These are phyloP conservation scores for Oryzias celebensis DNA, from an alignment of 2,113 vertebrate species.

Conservation along the genomic window DNA sequence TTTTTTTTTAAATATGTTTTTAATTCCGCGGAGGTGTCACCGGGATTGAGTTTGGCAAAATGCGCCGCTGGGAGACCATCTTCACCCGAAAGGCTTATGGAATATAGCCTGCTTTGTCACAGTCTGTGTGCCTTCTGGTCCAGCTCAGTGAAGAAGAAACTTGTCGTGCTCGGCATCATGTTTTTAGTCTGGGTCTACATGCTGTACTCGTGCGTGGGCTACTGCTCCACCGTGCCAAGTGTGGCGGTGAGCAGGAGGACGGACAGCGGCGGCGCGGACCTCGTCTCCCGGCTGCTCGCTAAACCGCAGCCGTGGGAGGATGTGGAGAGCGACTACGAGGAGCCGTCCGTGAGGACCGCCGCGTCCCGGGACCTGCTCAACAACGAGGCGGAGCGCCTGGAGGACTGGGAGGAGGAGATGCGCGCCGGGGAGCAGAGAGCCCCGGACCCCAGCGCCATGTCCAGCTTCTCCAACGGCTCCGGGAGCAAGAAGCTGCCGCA, in stretches of 20 bases:
- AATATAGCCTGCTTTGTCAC: slow-evolving; percentile 84
- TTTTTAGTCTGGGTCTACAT: slow-evolving; percentile 91
- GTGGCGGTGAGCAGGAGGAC: slow-evolving; percentile 67
- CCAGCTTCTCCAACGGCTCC: slow-evolving; percentile 89
- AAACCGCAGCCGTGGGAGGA: slow-evolving; percentile 77
- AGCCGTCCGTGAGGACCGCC: slow-evolving; percentile 63
- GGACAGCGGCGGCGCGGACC: slow-evolving; percentile 58
- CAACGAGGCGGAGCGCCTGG: slow-evolving; percentile 64
- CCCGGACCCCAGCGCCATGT: slow-evolving; percentile 81
- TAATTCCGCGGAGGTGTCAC: slow-evolving; percentile 55
- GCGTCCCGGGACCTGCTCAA: slow-evolving; percentile 74
- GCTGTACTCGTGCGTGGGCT: slow-evolving; percentile 92
- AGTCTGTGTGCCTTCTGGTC: slow-evolving; percentile 77
- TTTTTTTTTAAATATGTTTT: slow-evolving; percentile 39
- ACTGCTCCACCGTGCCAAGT: slow-evolving; percentile 83
- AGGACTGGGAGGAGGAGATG: slow-evolving; percentile 66
- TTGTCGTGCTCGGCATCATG: slow-evolving; percentile 88
- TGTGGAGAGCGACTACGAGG: slow-evolving; percentile 76
- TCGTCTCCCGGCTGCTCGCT: slow-evolving; percentile 74
- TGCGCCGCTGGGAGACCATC: slow-evolving; percentile 76
- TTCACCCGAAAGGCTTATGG: slow-evolving; percentile 80
- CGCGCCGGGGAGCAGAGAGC: slow-evolving; percentile 38
- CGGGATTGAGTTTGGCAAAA: slow-evolving; percentile 70
- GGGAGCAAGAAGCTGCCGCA: slow-evolving; percentile 91
- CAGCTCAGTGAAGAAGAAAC: slow-evolving; percentile 84